Evolutionary conservation across 1,140 invertebrate species (phyloP), one percentile per base, ranked within the genome.

Genomic region (Himalopsyche phryganea): DNA sequence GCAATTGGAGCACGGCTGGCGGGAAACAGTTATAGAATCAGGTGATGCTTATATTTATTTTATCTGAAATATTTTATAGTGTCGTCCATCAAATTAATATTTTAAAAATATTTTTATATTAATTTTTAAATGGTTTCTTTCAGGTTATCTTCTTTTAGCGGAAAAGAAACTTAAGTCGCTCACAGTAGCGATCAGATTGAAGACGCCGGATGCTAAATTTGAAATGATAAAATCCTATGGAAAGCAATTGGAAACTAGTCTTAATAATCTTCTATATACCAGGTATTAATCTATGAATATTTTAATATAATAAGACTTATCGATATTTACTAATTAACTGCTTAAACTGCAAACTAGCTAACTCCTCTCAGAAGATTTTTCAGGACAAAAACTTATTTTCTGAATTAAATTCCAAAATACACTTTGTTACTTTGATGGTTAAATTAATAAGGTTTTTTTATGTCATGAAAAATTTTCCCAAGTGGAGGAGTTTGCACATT

Each of bases 91-190:
- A n/a, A n/a, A n/a, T n/a, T n/a, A n/a, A n/a, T n/a, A n/a, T n/a
- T n/a, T n/a, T n/a, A n/a, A n/a, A n/a, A n/a, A n/a, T n/a, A n/a
- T n/a, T n/a, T n/a, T n/a, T n/a, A n/a, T n/a, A n/a, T n/a, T n/a
- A n/a, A n/a, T n/a, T n/a, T n/a, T n/a, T n/a, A n/a, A n/a, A 62
- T 65, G 56, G 66, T 71, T 69, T 65, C 66, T 72, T 69, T 65
- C 67, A 86, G 85, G 85, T 41, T 87, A 87, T 69, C 68, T 85
- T 40, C 79, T 90, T 71, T 69, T 84, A 60, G 86, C 87, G 9
- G 89, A 92, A 72, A 87, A 85, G 19, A 89, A 89, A 77, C 66
- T 91, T 7, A 89, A 89, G 73, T 82, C 83, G 42, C 68, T 92
- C 32, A 89, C 85, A 67, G 85, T 89, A 38, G 82, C 87, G 14